Evolutionary conservation across 1,140 invertebrate genomes (phyloP).

Genomic region (Pseudobourletiella spinata): DNA sequence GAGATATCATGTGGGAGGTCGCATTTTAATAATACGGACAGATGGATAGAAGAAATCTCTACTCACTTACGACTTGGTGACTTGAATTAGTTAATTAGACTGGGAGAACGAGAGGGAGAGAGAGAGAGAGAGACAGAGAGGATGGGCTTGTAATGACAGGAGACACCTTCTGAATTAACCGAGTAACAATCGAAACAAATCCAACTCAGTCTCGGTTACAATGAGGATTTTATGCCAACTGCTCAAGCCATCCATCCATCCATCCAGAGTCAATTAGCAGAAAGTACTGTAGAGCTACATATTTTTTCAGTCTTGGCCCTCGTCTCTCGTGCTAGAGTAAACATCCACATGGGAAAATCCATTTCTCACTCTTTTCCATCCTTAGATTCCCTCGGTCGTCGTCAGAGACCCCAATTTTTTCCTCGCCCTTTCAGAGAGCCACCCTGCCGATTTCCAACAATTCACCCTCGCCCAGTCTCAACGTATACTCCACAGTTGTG

Average conservation of each 20-base stretch:
- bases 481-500: too few species aligned
- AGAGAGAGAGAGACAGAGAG: too few species aligned
- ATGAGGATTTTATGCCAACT: constrained; percentile 29
- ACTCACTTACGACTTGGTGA: too few species aligned
- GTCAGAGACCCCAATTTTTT: too few species aligned
- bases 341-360: neutral
- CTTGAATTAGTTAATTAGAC: constrained; percentile 6
- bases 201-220: constrained; percentile 18
- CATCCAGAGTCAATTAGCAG: constrained; percentile 8
- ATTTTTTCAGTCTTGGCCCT: too few species aligned
- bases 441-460: neutral
- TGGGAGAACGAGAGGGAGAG: neutral
- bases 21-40: too few species aligned
- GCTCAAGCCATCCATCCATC: constrained; percentile 15
- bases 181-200: constrained; percentile 25
- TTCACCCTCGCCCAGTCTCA: too few species aligned
- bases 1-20: too few species aligned
- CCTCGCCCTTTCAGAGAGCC: neutral
- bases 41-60: too few species aligned
- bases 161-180: constrained; percentile 1
- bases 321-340: too few species aligned
- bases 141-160: constrained; percentile 5
- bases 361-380: neutral
- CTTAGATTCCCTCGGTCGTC: too few species aligned
- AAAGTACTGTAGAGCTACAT: too few species aligned